Evolutionary conservation across 2,797 vertebrate genomes (phyloP), one percentile per base, ranked within the genome.

Genomic region (Hypotaenidia okinawae): DNA sequence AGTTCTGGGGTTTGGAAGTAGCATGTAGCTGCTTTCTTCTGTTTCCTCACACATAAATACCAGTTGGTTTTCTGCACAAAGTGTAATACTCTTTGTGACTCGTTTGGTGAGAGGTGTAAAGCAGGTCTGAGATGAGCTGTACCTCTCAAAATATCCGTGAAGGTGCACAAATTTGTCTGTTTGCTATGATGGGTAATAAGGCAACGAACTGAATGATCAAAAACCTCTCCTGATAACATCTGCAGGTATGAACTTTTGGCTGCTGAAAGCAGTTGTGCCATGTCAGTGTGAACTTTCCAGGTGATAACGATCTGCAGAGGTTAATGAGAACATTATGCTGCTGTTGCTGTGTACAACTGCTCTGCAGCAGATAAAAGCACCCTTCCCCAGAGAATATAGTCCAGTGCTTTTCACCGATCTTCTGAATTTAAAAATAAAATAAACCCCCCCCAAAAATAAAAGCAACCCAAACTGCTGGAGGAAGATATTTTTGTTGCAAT

Each of bases 191-290:
- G 23, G 43, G 49, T 85, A 67, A 24, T n/a, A 77, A 74, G 58
- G 45, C 52, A 88, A 22, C 43, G 78, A 78, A 72, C 51, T 45
- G 27, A 49, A 22, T 45, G 59, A 73, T 73, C 70, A 49, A 5
- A 35, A 13, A 4, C 9, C 17, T 24, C 25, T 69, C 51, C 61
- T 43, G 76, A 8, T 68, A 87, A 54, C 68, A 62, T 70, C 82
- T 89, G 77, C 49, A 43, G 66, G 33, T 21, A 12, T 58, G 61
- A 70, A 41, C 24, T 79, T 88, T 70, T 92, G 75, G 61, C 75
- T 87, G 78, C 87, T 74, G 68, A 32, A 54, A 54, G 75, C 47
- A 32, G 24, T 33, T 82, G 63, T 74, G 33, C 16, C 43, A 8
- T 14, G 90, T 84, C 4, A 3, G 0, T 45, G 35, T n/a, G 72